Conservation (phyloP, 2,888 invertebrate species). For the Polydrusus pterygomalis region DNA sequence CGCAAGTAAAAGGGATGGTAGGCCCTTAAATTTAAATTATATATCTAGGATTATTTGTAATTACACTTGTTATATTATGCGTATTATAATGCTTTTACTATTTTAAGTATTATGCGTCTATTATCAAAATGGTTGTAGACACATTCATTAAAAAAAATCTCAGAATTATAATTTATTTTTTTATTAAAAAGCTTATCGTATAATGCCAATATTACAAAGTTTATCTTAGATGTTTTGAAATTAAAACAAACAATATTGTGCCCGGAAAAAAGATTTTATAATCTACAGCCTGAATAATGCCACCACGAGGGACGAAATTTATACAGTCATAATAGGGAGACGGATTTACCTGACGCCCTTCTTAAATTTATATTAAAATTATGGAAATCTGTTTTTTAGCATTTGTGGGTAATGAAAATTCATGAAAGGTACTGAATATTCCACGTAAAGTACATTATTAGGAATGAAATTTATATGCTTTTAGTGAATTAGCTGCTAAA, state of each 20-base stretch:
- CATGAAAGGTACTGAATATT: slow-evolving; percentile 33
- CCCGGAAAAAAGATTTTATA: slow-evolving; percentile 18
- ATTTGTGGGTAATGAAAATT: slow-evolving; percentile 51
- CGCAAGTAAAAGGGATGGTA: no score
- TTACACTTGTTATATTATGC: no score
- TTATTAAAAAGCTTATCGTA: not conserved
- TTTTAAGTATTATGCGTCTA: no score
- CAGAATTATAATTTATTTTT: no score
- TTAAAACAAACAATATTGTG: slow-evolving; percentile 22
- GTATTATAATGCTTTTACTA: no score
- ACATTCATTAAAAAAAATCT: no score
- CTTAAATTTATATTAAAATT: slow-evolving; percentile 56
- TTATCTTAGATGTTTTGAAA: not conserved
- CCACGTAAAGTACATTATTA: slow-evolving; percentile 40
- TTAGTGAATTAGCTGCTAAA: slow-evolving; percentile 4
- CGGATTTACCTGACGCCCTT: slow-evolving; percentile 47
- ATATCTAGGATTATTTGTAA: no score
- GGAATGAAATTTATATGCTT: slow-evolving; percentile 21
- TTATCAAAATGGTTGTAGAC: no score
- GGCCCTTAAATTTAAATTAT: no score
- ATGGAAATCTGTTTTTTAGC: slow-evolving; percentile 54
- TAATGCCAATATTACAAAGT: not conserved
- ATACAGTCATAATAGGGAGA: slow-evolving; percentile 45
- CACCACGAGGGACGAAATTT: slow-evolving; percentile 41
- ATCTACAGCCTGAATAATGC: slow-evolving; percentile 34